phyloP scores from a whole-genome alignment of 2,888 invertebrate genomes.

The Xestia sexstrigata region DNA sequence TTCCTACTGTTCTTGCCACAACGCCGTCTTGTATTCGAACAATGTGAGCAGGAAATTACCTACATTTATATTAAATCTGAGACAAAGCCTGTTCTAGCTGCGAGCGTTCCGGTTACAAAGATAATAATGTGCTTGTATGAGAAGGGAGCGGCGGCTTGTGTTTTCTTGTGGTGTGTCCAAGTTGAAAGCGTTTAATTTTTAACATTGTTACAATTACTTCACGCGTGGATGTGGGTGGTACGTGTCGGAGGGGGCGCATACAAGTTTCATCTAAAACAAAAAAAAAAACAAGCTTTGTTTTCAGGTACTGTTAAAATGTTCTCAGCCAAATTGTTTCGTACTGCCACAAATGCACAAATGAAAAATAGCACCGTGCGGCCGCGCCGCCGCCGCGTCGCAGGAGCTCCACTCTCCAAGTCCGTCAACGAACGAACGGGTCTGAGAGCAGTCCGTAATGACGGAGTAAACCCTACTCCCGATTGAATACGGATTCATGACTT shows the following conservation, averaged over 20 bases:
- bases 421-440: too few relatives aligned
- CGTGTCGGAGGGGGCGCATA: background rate
- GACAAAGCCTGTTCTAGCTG: background rate
- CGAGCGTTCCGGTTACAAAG: slow-evolving; percentile 1
- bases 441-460: too few relatives aligned
- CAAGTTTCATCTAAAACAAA: background rate
- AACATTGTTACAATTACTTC: background rate
- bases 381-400: background rate
- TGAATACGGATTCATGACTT: too few relatives aligned
- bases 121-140: slow-evolving; percentile 12
- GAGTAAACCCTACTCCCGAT: too few relatives aligned
- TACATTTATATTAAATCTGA: slow-evolving; percentile 21
- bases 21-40: slow-evolving; percentile 7
- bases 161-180: background rate
- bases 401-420: too few relatives aligned
- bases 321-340: background rate
- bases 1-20: slow-evolving; percentile 16
- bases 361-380: background rate
- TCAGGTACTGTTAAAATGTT: background rate
- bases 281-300: background rate
- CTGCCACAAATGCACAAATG: background rate
- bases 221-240: background rate
- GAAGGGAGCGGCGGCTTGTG: background rate
- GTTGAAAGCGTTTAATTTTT: background rate
- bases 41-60: slow-evolving; percentile 41